phyloP scores from a whole-genome alignment of 92 coral and sea anemone species.

The Porites rus region DNA sequence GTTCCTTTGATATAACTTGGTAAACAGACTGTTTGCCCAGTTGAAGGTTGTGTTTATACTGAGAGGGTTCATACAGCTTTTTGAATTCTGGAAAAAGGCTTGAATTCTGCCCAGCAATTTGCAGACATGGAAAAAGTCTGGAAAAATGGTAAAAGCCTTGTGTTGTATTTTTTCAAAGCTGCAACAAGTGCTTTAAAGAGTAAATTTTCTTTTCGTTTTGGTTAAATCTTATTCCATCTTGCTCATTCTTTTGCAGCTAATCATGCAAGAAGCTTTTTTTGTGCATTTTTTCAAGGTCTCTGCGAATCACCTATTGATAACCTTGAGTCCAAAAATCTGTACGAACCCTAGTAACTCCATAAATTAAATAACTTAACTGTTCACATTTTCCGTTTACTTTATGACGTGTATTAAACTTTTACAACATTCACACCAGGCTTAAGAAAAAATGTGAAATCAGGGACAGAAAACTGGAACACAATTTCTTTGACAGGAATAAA shows the following conservation, averaged over 20 bases:
- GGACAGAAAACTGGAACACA: constrained; percentile 49
- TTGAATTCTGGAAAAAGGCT: constrained; percentile 38
- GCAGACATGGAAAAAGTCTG: no score
- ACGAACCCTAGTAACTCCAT: constrained; percentile 43
- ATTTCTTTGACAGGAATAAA: constrained; percentile 46
- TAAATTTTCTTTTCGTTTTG: no score
- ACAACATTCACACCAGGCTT: constrained; percentile 48
- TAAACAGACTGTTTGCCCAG: constrained; percentile 41
- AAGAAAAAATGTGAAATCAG: constrained; percentile 53
- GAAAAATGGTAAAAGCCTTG: constrained; percentile 7
- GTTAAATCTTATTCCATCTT: constrained; percentile 41
- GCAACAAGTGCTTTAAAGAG: no score
- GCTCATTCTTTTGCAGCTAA: constrained; percentile 49
- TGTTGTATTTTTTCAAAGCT: constrained; percentile 1
- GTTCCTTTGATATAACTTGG: constrained; percentile 47
- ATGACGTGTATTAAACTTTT: constrained; percentile 39
- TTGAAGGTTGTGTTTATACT: constrained; percentile 45
- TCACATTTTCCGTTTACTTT: constrained; percentile 48
- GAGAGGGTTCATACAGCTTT: constrained; percentile 39
- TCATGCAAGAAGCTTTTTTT: constrained; percentile 51
- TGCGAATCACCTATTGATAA: constrained; percentile 42
- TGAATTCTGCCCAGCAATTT: not conserved
- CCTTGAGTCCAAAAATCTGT: constrained; percentile 47
- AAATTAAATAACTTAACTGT: constrained; percentile 29
- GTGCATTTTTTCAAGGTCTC: constrained; percentile 49